phyloP scores from a whole-genome alignment of 1,140 invertebrate species.

The Drosophila takahashii region DNA sequence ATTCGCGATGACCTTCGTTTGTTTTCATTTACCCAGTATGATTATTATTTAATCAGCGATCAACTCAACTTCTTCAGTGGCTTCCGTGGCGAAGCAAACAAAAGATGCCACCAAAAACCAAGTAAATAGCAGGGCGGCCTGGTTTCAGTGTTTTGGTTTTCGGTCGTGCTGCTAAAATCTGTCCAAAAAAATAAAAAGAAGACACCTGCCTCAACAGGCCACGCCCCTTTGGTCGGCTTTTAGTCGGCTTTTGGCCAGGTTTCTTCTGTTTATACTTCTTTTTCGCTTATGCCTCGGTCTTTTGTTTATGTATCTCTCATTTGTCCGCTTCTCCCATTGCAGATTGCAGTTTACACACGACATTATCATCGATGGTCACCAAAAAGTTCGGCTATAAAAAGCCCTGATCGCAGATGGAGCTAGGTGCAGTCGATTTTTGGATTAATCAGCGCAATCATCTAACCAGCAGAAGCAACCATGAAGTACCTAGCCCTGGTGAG shows the following conservation, averaged over 20 bases:
- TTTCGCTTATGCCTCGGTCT: constrained; percentile 50
- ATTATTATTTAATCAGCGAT: constrained; percentile 51
- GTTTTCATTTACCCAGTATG: constrained; percentile 30
- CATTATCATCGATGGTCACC: constrained; percentile 61
- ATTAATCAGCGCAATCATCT: constrained; percentile 60
- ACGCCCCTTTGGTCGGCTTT: constrained; percentile 14
- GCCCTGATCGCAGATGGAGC: constrained; percentile 25
- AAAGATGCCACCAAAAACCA: constrained; percentile 35
- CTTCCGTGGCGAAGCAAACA: constrained; percentile 17
- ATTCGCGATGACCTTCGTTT: constrained; percentile 23
- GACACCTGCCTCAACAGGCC: constrained; percentile 2
- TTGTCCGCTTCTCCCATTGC: constrained; percentile 50
- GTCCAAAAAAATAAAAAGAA: background rate
- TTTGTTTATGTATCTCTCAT: constrained; percentile 74
- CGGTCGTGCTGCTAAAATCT: constrained; percentile 11
- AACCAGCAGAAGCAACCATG: constrained; percentile 54
- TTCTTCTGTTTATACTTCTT: constrained; percentile 39
- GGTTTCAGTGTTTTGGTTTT: constrained; percentile 33
- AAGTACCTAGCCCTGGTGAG: constrained; percentile 76
- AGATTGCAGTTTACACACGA: constrained; percentile 76
- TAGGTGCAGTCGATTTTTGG: constrained; percentile 73
- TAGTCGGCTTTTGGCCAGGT: constrained; percentile 33
- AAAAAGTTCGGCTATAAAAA: constrained; percentile 60
- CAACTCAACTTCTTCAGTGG: constrained; percentile 52
- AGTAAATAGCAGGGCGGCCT: constrained; percentile 39